phyloP scores from a whole-genome alignment of 2,113 vertebrate species.

The Phasianus colchicus region DNA sequence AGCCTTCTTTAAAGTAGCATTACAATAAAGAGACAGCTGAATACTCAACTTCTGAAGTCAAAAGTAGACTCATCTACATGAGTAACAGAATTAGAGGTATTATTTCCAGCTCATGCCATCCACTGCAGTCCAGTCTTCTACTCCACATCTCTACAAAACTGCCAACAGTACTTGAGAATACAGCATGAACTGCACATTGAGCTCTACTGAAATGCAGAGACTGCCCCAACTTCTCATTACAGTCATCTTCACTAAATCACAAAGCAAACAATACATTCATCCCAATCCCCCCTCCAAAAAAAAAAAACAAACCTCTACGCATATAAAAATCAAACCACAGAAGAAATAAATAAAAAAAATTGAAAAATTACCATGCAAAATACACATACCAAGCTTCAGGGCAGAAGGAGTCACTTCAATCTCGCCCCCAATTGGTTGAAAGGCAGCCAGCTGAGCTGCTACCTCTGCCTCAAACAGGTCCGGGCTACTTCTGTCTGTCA shows the following conservation, averaged over 20 bases:
- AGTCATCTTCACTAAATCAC: neutral
- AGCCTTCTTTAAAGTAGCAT: neutral
- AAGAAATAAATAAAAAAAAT: neutral
- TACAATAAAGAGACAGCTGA: neutral
- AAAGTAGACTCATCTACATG: neutral
- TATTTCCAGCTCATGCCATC: neutral
- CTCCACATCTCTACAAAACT: rapidly evolving
- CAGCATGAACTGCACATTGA: rapidly evolving
- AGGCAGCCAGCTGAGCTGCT: constrained; percentile 83
- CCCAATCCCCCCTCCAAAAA: neutral
- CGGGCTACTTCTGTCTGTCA: constrained; percentile 82
- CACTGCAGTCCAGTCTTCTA: neutral
- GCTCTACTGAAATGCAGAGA: neutral
- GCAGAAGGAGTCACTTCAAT: constrained; percentile 95
- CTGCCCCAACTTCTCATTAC: neutral
- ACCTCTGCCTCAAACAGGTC: constrained; percentile 88
- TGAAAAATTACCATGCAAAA: neutral
- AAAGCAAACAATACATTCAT: neutral
- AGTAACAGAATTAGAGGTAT: neutral
- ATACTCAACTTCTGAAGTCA: neutral
- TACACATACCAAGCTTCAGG: constrained; percentile 90
- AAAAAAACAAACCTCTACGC: neutral
- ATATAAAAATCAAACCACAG: neutral
- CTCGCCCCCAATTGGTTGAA: constrained; percentile 91
- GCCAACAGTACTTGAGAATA: neutral